These are phyloP conservation scores for Cephus sareptanus DNA, from an alignment of 2,888 invertebrate species.

Conservation along the genomic window DNA sequence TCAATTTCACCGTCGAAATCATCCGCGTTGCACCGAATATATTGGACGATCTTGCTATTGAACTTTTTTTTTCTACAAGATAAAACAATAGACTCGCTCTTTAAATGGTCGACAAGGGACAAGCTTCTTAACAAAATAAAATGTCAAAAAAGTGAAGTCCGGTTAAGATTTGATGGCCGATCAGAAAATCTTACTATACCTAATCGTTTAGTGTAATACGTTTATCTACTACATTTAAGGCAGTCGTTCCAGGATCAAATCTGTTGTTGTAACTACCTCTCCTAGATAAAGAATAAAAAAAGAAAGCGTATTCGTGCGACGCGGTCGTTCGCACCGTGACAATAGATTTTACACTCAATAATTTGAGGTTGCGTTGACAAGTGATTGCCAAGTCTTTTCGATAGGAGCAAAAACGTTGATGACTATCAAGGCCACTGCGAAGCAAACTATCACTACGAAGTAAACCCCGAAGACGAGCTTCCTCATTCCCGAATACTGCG, in stretches of 20 bases:
- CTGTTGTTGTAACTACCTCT: conserved; percentile 14
- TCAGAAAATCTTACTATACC: too few species aligned
- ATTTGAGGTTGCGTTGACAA: conserved; percentile 42
- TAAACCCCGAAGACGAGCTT: conserved; percentile 84
- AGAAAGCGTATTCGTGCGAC: conserved; percentile 9
- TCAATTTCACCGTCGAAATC: neutral
- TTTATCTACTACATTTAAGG: conserved; percentile 5
- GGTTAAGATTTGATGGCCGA: too few species aligned
- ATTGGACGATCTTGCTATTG: conserved; percentile 16
- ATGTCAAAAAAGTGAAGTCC: too few species aligned
- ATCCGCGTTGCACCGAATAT: neutral
- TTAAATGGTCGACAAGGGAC: conserved; percentile 26
- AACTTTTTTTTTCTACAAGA: neutral
- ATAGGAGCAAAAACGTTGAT: conserved; percentile 82
- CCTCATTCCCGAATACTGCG: conserved; percentile 82
- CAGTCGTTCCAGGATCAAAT: conserved; percentile 22
- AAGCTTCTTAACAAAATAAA: too few species aligned
- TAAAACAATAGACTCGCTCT: conserved; percentile 12
- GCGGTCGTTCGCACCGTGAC: neutral
- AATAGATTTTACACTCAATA: conserved; percentile 29
- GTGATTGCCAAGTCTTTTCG: conserved; percentile 70
- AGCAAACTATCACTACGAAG: conserved; percentile 75
- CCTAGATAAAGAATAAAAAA: neutral
- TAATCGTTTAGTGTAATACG: too few species aligned
- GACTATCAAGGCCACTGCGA: conserved; percentile 80